These are phyloP conservation scores for Eupithecia abbreviata DNA, from an alignment of 2,888 invertebrate species.

Conservation along the genomic window DNA sequence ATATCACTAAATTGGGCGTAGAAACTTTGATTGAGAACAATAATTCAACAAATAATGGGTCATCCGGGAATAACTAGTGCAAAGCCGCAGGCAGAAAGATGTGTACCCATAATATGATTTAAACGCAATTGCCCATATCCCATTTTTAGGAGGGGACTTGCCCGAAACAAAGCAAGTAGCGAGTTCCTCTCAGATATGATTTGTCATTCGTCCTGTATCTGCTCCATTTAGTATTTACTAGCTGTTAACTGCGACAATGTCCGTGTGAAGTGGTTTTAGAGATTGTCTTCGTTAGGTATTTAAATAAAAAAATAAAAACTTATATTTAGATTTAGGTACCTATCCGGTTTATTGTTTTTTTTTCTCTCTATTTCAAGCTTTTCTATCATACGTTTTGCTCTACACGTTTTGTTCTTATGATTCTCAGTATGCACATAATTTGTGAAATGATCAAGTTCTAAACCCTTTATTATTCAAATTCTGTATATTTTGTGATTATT, in stretches of 20 bases:
- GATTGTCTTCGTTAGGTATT: no score
- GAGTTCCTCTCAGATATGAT: slow-evolving; percentile 23
- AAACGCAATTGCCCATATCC: slow-evolving; percentile 50
- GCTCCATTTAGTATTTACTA: slow-evolving; percentile 2
- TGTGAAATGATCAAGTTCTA: no score
- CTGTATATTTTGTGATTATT: no score
- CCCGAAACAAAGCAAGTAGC: slow-evolving; percentile 18
- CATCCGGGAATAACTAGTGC: neutral
- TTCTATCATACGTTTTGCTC: no score
- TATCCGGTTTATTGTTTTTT: no score
- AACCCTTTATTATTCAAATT: no score
- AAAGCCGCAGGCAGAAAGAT: neutral
- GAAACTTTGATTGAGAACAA: neutral
- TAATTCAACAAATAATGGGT: neutral
- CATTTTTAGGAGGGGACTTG: slow-evolving; percentile 37
- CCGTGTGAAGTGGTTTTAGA: neutral
- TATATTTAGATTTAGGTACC: no score
- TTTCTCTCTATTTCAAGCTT: no score
- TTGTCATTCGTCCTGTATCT: neutral
- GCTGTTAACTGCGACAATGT: neutral
- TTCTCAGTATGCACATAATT: no score
- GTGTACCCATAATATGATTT: neutral
- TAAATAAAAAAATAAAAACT: no score
- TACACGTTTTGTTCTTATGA: no score
- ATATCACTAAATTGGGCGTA: no score